These are phyloP conservation scores for Pygocentrus nattereri DNA, from an alignment of 2,797 vertebrate species.

Conservation along the genomic window DNA sequence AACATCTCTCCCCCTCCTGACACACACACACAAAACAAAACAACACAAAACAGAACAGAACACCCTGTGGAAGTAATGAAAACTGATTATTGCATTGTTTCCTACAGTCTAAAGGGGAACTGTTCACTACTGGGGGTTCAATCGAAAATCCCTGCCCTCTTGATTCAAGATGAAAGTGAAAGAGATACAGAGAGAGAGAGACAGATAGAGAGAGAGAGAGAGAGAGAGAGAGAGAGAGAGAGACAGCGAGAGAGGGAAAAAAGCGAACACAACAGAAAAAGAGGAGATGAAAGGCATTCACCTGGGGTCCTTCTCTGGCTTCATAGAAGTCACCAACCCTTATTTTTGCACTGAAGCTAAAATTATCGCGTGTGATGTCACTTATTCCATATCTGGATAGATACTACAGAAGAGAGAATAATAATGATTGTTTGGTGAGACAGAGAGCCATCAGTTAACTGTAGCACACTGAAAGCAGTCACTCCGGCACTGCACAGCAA, in stretches of 20 bases:
- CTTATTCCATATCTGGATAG: slow-evolving; percentile 99
- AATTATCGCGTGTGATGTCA: slow-evolving; percentile 99
- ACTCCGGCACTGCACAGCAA: slow-evolving; percentile 67
- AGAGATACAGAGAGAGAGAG: slow-evolving; percentile 56
- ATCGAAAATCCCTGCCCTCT: slow-evolving; percentile 54
- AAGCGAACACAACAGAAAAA: slow-evolving; percentile 61
- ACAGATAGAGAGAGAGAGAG: slow-evolving; percentile 32
- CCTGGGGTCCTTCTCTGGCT: slow-evolving; percentile 99
- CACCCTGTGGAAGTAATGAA: slow-evolving; percentile 81
- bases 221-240: slow-evolving; percentile 37
- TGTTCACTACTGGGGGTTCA: slow-evolving; percentile 48
- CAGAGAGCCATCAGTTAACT: slow-evolving; percentile 72
- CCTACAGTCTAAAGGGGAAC: slow-evolving; percentile 72
- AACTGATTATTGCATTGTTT: slow-evolving; percentile 78
- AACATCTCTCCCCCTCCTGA: slow-evolving; percentile 6
- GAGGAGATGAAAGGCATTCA: slow-evolving; percentile 90
- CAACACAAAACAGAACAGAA: slow-evolving; percentile 60
- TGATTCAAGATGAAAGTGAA: slow-evolving; percentile 57
- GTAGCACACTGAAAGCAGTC: slow-evolving; percentile 58
- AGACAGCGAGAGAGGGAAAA: slow-evolving; percentile 63
- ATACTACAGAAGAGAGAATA: slow-evolving; percentile 98
- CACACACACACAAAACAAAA: slow-evolving; percentile 52
- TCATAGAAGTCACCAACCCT: slow-evolving; percentile 99
- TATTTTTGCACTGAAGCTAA: slow-evolving; percentile 99
- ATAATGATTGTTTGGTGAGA: slow-evolving; percentile 79